Percentiles rank a stretch among this genome's conserved stretches.
Conservation (phyloP, 1,140 invertebrate genomes). For the Eriosoma lanigerum region DNA sequence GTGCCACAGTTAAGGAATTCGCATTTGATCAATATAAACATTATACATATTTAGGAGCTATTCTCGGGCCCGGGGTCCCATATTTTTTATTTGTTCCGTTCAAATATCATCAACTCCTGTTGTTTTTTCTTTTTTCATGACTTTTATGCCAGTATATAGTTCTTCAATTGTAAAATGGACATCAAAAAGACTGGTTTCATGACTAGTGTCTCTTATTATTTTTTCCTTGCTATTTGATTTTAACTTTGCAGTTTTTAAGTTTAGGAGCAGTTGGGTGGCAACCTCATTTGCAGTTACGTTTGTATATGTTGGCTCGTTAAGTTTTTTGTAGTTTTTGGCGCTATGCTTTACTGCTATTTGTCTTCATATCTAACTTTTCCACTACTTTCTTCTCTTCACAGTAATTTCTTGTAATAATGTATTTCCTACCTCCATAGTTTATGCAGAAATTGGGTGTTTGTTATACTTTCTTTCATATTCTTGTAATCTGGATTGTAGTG, state of each 20-base stretch:
- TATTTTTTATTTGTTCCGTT: conserved; percentile 4
- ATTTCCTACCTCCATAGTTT: too few species aligned
- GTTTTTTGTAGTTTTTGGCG: not conserved
- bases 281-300: not conserved
- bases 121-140: not conserved
- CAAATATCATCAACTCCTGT: too few species aligned
- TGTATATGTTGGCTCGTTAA: not conserved
- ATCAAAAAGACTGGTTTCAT: not conserved
- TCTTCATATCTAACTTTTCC: too few species aligned
- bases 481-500: too few species aligned
- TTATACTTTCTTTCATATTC: too few species aligned
- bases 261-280: not conserved
- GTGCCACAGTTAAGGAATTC: too few species aligned
- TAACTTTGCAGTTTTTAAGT: not conserved
- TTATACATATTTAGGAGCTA: too few species aligned
- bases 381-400: too few species aligned
- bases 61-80: not conserved
- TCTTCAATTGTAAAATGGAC: not conserved
- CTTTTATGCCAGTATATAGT: not conserved
- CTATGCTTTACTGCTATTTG: not conserved
- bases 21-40: too few species aligned
- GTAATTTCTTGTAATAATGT: too few species aligned
- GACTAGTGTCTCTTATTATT: not conserved
- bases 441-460: too few species aligned
- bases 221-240: not conserved